Percentiles rank a stretch among this genome's conserved stretches.
phyloP scores from a whole-genome alignment of 2,888 invertebrate species.

The Sphinx pinastri region DNA sequence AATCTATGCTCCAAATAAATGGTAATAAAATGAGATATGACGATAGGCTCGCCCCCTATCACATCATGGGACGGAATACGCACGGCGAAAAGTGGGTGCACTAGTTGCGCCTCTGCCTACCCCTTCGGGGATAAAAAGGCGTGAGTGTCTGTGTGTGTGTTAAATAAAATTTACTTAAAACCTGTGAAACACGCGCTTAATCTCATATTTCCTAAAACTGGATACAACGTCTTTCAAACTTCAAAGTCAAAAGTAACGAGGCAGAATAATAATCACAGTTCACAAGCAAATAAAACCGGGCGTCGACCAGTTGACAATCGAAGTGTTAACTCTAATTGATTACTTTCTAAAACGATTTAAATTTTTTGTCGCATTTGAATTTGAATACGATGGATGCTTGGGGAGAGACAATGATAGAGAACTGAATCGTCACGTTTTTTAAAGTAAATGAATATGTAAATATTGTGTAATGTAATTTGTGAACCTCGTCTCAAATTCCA shows the following conservation, averaged over 20 bases:
- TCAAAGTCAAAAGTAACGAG: neutral
- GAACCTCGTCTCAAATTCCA: neutral
- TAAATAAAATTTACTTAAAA: no score
- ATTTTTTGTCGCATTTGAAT: conserved; percentile 36
- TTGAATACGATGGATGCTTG: neutral
- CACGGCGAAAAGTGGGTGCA: no score
- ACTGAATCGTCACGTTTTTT: conserved; percentile 41
- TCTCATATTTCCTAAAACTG: no score
- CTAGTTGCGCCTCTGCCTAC: no score
- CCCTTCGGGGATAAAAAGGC: no score
- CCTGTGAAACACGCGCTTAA: no score
- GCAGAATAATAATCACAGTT: neutral
- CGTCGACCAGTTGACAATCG: conserved; percentile 48
- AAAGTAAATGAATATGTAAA: conserved; percentile 31
- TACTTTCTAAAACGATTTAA: conserved; percentile 51
- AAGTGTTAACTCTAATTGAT: conserved; percentile 69
- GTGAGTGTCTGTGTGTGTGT: no score
- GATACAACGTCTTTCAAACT: no score
- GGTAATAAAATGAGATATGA: no score
- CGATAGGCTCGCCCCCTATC: no score
- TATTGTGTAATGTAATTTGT: conserved; percentile 2
- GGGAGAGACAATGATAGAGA: conserved; percentile 19
- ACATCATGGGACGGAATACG: no score
- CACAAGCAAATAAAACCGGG: conserved; percentile 4
- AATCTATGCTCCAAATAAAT: no score